Evolutionary conservation across 2,113 vertebrate species (phyloP), one percentile per base, ranked within the genome.

Genomic region (Oncorhynchus gorbuscha): DNA sequence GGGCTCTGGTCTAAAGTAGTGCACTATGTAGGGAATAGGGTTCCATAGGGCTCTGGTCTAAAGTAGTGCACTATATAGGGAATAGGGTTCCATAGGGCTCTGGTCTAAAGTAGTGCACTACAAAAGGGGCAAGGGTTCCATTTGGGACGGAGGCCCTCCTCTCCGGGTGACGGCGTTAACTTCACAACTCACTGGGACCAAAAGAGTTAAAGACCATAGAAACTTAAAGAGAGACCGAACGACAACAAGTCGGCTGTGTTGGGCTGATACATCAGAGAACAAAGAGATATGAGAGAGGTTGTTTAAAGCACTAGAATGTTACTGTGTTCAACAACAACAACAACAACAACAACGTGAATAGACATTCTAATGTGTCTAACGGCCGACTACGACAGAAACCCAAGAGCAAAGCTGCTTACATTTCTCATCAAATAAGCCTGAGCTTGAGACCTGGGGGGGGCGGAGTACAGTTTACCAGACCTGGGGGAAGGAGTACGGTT

Each of bases 131-230:
- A 4, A 30, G 28, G 28, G 28, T 30, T 12, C 49, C 12, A 51
- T 61, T n/a, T 61, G 9, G 5, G 58, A 61, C 3, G 12, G 3
- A 61, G 12, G 4, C 1, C 20, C 20, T 6, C 22, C 6, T 61
- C 7, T 61, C 11, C 72, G 70, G 76, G 74, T 65, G 69, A 77
- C 24, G 45, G 51, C 69, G 68, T 70, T 85, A 24, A 24, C 24
- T 24, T 24, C 59, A 70, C 18, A 76, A 61, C 71, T 74, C 45
- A 48, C 18, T 20, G 16, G 16, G 32, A 68, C n/a, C 26, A 1
- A 69, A 72, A 72, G 59, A 61, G 59, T 32, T 32, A 32, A 28
- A 11, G 48, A 72, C 69, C 62, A 16, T 12, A 16, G 49, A 51
- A 16, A 16, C 3, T 1, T 35, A 1, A 7, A 35, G 1, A 49